Evolutionary conservation across 2,888 invertebrate species (phyloP), one percentile per base, ranked within the genome.

Genomic region (Caenorhabditis imperialis): DNA sequence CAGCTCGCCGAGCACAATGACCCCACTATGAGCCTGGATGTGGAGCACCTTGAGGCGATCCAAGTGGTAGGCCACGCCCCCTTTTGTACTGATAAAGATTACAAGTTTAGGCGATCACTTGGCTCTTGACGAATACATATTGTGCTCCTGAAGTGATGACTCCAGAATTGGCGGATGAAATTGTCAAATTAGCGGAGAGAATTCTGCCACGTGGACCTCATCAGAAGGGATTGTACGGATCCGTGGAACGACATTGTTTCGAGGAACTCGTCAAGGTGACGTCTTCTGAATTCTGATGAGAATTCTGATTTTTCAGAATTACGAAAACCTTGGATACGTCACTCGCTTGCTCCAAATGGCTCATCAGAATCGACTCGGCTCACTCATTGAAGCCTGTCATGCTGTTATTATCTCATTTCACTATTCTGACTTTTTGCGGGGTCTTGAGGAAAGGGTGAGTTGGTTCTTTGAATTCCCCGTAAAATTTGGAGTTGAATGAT

Each of bases 371-470:
- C 42, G 27, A 2, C 45, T 55, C 14, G 54, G 55, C 22, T 30
- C 50, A n/a, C 55, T 69, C 45, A 27, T 61, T 12, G 54, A 67
- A 38, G 53, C 62, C 8, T 44, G 55, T 5, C 42, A 61, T 38
- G 54, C 57, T 18, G 27, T 35, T 22, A 62, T 62, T 14, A 45
- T 62, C 37, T 18, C 55, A 10, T 71, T 16, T 38, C 60, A 63
- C 18, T 23, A 38, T 18, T 3, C 55, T 1, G 57, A 65, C 33
- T 55, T 65, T 16, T 16, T 14, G 1, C n/a, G 48, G 30, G 48
- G 42, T 20, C 30, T 65, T 45, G 16, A 55, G 16, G 16, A 47
- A 22, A 65, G 48, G 22, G 65, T 55, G 25, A 27, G 25, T 2
- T 0, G n/a, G 25, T 2, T 0, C 10, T 30, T 35, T 37, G 14